Conservation (phyloP, 2,888 invertebrate species). For the Thelaira solivaga region DNA sequence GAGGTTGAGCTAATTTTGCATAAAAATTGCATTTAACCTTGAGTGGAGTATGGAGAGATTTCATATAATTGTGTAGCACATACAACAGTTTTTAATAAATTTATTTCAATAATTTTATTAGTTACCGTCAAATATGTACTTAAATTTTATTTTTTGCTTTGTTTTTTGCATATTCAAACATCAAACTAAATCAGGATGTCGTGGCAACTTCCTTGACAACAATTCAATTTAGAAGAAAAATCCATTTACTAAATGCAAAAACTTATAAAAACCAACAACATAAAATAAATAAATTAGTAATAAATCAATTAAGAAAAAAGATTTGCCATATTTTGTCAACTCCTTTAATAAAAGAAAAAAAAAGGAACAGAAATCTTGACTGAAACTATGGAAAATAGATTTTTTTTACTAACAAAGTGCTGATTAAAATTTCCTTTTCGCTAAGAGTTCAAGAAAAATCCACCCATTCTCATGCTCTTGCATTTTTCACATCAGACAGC, state of each 20-base stretch:
- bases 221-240: slow-evolving; percentile 59
- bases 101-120: background rate
- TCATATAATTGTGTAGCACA: no score
- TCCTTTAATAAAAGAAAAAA: background rate
- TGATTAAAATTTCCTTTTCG: slow-evolving; percentile 25
- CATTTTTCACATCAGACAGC: background rate
- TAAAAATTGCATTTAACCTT: no score
- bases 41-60: no score
- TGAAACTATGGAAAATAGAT: slow-evolving; percentile 9
- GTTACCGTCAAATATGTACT: background rate
- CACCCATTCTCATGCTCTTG: background rate
- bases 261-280: slow-evolving; percentile 18
- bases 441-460: background rate
- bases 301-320: slow-evolving; percentile 56
- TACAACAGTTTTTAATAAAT: no score
- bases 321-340: slow-evolving; percentile 28
- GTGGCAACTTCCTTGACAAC: slow-evolving; percentile 36
- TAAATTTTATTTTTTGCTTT: background rate
- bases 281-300: slow-evolving; percentile 52
- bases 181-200: slow-evolving; percentile 53
- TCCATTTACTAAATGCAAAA: slow-evolving; percentile 25
- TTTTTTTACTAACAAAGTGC: background rate
- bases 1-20: no score
- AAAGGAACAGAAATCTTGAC: slow-evolving; percentile 1
- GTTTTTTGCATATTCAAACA: background rate